Percentiles rank a stretch among this genome's conserved stretches.
phyloP scores from a whole-genome alignment of 2,113 vertebrate genomes.

The Piprites chloris region DNA sequence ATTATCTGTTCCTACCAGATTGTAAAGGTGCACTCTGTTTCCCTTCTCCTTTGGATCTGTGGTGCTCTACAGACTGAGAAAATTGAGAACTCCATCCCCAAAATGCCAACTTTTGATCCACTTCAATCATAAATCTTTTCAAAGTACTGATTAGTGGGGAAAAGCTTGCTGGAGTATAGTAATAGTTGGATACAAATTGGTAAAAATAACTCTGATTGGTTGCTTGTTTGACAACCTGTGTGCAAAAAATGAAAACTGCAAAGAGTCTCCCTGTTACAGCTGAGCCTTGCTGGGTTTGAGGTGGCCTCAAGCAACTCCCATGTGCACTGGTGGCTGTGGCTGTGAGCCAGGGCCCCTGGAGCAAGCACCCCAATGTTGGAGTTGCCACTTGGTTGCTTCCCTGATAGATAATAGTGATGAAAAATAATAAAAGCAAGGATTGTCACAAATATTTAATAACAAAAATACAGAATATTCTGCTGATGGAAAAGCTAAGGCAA shows the following conservation, averaged over 20 bases:
- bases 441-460: neutral
- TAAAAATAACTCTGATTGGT: neutral
- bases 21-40: neutral
- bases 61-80: neutral
- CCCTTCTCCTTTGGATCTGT: neutral
- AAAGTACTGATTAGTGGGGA: neutral
- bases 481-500: neutral
- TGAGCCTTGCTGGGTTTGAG: neutral
- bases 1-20: neutral
- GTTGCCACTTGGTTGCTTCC: neutral
- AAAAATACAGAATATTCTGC: neutral
- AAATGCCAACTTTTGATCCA: neutral
- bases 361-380: fast-evolving
- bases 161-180: neutral
- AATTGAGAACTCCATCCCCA: neutral
- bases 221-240: neutral
- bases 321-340: neutral
- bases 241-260: neutral
- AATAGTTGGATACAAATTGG: neutral
- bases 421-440: neutral
- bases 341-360: fast-evolving
- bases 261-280: neutral
- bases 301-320: neutral
- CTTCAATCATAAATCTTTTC: neutral
- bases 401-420: neutral